Base-by-base conservation (phyloP, 2,888 invertebrate genomes). In the Clivina fossor region DNA sequence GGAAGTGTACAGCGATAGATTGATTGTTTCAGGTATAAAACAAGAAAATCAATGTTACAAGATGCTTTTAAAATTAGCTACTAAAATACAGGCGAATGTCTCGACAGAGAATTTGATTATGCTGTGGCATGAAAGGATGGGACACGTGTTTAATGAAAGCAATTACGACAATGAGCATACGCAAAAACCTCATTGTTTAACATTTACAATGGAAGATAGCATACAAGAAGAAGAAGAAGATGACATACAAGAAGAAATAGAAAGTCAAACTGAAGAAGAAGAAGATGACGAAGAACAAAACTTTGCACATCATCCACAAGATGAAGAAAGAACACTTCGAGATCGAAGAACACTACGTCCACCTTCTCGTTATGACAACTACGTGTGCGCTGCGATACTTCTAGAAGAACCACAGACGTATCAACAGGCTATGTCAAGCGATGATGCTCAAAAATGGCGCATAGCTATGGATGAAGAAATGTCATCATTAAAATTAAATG, bases 121-220 rank as follows among this genome's bases (percentile, higher is more conserved):
- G 38, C 24, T 51, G 15, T 65, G 63, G 64, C 66, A 66, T 55
- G 57, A 64, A 54, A 40, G 63, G n/a, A 53, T 65, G n/a, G 64
- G 64, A 4, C 66, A 67, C 35, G 56, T 66, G 3, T 63, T 66
- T 38, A 53, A 63, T 20, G 64, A 66, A 26, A 40, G 44, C 18
- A 38, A 33, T 3, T 37, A 16, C 9, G 24, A 24, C 46, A 24
- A 22, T 18, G n/a, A 22, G 13, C 16, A 41, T 33, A 43, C 4
- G 13, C 15, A 46, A 43, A 13, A 44, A 7, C 13, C 24, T 19
- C 13, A 30, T 9, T 22, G 37, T 43, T 20, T 28, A 16, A 41
- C 28, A 32, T 19, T 19, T 18, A 24, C 24, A 35, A 32, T 11
- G 11, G 22, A 40, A 47, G 5, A 33, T n/a, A n/a, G n/a, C n/a